These are phyloP conservation scores for Microcebus griseorufus DNA, from an alignment of 2,113 vertebrate genomes.

Conservation along the genomic window DNA sequence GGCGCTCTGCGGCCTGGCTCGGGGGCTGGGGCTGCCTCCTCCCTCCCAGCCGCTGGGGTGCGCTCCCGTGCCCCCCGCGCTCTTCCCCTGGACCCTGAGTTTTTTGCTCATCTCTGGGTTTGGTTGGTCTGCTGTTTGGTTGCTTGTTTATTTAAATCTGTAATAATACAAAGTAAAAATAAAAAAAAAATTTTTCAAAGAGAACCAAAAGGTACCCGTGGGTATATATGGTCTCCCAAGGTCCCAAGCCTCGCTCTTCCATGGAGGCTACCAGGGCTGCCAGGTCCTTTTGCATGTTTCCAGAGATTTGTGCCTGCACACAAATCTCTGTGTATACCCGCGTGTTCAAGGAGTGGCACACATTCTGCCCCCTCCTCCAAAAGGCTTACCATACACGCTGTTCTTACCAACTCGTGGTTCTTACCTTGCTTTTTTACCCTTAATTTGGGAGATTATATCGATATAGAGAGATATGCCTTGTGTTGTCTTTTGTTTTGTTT, in stretches of 20 bases:
- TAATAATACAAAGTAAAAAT: background rate
- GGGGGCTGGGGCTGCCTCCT: background rate
- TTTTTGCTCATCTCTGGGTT: background rate
- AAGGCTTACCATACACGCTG: background rate
- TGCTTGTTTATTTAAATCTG: background rate
- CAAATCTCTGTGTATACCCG: background rate
- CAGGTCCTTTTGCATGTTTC: background rate
- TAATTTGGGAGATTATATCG: background rate
- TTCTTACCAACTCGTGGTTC: background rate
- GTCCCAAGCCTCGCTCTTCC: background rate
- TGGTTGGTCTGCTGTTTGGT: background rate
- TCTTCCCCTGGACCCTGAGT: background rate
- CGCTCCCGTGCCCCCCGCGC: background rate
- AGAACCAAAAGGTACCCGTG: background rate
- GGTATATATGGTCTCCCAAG: background rate
- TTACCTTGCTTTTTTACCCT: background rate
- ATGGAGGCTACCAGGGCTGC: background rate
- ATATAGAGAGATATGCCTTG: background rate
- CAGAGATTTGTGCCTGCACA: background rate
- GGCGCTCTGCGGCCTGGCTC: background rate
- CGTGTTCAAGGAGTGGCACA: background rate
- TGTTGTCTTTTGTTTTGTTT: background rate
- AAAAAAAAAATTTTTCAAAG: background rate
- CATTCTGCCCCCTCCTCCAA: too few species aligned
- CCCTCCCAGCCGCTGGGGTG: background rate